Evolutionary conservation across 2,797 vertebrate species (phyloP).

Genomic region (Urosaurus nigricauda): DNA sequence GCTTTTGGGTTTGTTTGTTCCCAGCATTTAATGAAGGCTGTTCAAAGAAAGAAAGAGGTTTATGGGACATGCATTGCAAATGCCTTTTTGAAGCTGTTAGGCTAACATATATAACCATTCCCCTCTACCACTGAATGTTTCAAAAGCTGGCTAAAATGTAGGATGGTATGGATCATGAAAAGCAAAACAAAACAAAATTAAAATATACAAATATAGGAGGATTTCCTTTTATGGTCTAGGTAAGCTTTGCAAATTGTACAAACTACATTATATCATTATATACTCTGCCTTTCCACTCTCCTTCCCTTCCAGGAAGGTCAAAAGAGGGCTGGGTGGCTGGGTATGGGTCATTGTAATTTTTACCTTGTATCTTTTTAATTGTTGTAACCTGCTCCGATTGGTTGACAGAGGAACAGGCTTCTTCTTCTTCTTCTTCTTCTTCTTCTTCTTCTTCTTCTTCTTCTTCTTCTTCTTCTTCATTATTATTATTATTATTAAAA

Average conservation of each 20-base stretch:
- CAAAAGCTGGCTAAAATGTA: not conserved
- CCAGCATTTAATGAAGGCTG: slow-evolving; percentile 9
- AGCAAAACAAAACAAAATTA: not conserved
- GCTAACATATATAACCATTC: not conserved
- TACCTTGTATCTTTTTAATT: too few relatives aligned
- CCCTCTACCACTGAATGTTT: not conserved
- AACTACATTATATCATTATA: not conserved
- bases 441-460: too few relatives aligned
- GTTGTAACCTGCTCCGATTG: too few relatives aligned
- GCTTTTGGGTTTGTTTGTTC: not conserved
- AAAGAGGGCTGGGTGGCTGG: too few relatives aligned
- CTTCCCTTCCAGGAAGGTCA: too few relatives aligned
- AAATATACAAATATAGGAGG: not conserved
- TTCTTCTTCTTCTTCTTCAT: too few relatives aligned
- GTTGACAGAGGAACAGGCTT: too few relatives aligned
- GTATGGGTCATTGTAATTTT: too few relatives aligned
- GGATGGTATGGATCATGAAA: slow-evolving; percentile 1
- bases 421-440: too few relatives aligned
- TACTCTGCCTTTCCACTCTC: too few relatives aligned
- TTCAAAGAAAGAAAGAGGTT: slow-evolving; percentile 19
- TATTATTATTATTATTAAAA: too few relatives aligned
- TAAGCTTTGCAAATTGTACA: not conserved
- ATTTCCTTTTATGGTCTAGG: not conserved
- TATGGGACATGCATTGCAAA: slow-evolving; percentile 11
- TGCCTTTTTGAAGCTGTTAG: not conserved